Evolutionary conservation across 1,140 invertebrate genomes (phyloP).

Genomic region (Nasonia vitripennis): DNA sequence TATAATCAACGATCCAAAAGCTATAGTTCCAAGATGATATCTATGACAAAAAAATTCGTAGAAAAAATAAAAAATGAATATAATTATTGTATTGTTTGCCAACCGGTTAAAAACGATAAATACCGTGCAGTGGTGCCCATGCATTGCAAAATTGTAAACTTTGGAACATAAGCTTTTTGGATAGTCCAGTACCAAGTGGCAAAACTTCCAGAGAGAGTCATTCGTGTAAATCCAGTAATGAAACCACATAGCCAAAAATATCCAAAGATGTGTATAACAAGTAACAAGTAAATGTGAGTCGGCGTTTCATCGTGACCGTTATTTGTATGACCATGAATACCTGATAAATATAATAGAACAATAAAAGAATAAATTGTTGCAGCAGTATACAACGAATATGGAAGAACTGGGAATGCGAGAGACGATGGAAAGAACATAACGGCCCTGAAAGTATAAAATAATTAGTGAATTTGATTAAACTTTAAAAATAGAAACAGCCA

Average conservation of each 20-base stretch:
- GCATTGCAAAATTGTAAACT: no score
- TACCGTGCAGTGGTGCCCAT: no score
- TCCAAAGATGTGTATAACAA: no score
- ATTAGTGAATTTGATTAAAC: neutral
- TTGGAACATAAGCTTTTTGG: no score
- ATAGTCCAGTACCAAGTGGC: no score
- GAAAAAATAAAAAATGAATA: no score
- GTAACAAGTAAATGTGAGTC: no score
- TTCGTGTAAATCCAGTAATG: no score
- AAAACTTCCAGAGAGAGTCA: no score
- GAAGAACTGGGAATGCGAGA: neutral
- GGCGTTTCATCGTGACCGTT: neutral
- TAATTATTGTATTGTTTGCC: no score
- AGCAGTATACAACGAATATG: neutral
- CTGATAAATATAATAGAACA: neutral
- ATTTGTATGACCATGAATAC: neutral
- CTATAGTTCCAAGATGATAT: constrained; percentile 94
- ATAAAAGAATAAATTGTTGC: neutral
- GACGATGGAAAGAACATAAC: constrained; percentile 12
- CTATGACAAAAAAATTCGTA: constrained; percentile 69
- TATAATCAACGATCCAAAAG: constrained; percentile 84
- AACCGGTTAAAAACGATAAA: neutral
- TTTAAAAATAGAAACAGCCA: neutral
- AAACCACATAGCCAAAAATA: no score
- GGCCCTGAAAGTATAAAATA: constrained; percentile 15